phyloP scores from a whole-genome alignment of 1,140 invertebrate species.

The Phenacoccus solenopsis region DNA sequence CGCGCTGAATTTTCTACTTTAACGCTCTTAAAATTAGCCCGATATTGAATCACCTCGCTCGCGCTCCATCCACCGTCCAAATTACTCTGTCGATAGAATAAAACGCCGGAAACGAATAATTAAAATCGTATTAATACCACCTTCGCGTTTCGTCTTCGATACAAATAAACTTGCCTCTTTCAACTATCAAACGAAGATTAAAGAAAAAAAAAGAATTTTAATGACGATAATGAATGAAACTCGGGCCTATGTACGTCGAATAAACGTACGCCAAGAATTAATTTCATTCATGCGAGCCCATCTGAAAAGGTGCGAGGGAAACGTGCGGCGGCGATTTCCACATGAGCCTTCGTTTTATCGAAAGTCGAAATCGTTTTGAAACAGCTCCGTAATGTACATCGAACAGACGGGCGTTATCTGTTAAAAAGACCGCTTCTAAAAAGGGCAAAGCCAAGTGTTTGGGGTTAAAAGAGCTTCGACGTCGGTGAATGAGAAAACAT shows the following conservation, averaged over 20 bases:
- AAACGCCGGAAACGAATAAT: not conserved
- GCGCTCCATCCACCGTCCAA: not conserved
- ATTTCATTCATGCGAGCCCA: not conserved
- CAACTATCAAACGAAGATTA: not conserved
- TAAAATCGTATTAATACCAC: not conserved
- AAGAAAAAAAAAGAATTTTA: not conserved
- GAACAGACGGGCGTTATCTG: not conserved
- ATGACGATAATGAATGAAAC: not conserved
- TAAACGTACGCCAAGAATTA: too few relatives aligned
- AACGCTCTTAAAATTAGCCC: not conserved
- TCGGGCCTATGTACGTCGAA: not conserved
- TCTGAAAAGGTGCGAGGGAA: too few relatives aligned
- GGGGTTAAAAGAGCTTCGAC: not conserved
- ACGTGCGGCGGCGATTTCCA: not conserved
- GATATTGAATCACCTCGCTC: not conserved
- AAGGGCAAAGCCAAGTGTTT: slow-evolving; percentile 5
- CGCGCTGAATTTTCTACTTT: not conserved
- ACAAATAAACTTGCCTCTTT: too few relatives aligned
- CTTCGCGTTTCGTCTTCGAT: not conserved
- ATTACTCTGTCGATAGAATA: not conserved
- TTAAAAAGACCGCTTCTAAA: not conserved
- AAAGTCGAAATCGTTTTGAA: slow-evolving; percentile 1
- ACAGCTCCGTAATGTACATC: not conserved
- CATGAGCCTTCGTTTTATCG: not conserved
- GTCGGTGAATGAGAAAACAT: slow-evolving; percentile 15